Percentiles rank a stretch among this genome's conserved stretches.
These are phyloP conservation scores for Malachius bipustulatus DNA, from an alignment of 2,888 invertebrate genomes.

Conservation along the genomic window DNA sequence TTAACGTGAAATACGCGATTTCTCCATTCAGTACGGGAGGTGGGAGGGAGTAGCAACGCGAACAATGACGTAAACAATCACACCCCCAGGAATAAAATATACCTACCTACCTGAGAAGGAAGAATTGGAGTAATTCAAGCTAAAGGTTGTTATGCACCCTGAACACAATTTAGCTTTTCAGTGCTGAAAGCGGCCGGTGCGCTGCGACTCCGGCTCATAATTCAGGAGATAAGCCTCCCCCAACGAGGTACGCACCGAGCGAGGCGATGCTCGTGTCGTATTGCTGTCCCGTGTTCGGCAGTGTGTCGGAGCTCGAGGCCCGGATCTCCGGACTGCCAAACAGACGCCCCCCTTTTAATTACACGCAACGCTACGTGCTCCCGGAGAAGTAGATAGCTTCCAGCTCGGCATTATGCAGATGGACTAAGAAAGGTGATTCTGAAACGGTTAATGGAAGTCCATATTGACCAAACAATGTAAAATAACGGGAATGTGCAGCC, in stretches of 20 bases:
- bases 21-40: no score
- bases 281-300: not conserved
- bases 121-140: conserved; percentile 19
- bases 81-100: no score
- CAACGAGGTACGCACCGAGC: conserved; percentile 22
- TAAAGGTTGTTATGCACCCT: conserved; percentile 16
- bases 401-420: no score
- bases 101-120: no score
- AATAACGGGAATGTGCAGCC: no score
- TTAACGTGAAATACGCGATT: no score
- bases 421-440: no score
- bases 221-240: conserved; percentile 22
- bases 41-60: no score
- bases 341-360: conserved; percentile 12
- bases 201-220: conserved; percentile 18
- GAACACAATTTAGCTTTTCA: conserved; percentile 21
- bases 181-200: conserved; percentile 10
- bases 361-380: conserved; percentile 15
- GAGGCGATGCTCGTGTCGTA: not conserved
- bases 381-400: no score
- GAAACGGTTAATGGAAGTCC: no score
- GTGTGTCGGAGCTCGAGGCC: not conserved
- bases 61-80: no score
- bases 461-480: no score
- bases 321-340: conserved; percentile 6